Conservation (phyloP, 2,888 invertebrate species). For the Harmothoe impar region DNA sequence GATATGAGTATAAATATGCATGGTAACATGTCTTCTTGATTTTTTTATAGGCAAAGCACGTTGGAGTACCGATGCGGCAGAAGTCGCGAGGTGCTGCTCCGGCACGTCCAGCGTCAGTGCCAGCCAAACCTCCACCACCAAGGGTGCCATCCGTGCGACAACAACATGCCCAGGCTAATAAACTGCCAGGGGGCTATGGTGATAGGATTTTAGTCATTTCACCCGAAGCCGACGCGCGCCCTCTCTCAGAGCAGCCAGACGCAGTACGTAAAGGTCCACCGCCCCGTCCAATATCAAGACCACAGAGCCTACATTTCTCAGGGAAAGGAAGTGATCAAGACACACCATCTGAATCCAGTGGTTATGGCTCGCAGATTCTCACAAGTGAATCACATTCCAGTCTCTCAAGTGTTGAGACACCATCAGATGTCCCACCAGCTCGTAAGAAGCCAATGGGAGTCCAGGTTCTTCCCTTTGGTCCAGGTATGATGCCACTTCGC, state of each 20-base stretch:
- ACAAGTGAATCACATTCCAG: conserved; percentile 49
- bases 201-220: background rate
- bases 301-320: conserved; percentile 16
- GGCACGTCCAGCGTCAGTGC: background rate
- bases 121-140: background rate
- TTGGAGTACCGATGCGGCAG: background rate
- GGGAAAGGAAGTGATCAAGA: background rate
- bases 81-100: conserved; percentile 6
- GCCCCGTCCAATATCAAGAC: conserved; percentile 15
- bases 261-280: background rate
- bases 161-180: background rate
- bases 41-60: background rate
- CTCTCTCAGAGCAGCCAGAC: background rate
- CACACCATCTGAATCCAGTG: conserved; percentile 48
- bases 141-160: background rate
- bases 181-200: background rate
- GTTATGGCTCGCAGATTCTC: conserved; percentile 6
- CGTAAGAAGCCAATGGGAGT: conserved; percentile 36
- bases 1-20: background rate
- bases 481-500: conserved; percentile 26
- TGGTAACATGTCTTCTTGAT: background rate
- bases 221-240: background rate
- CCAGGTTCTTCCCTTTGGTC: conserved; percentile 57
- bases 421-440: background rate
- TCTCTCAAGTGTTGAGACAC: background rate